Evolutionary conservation across 2,113 vertebrate genomes (phyloP), one percentile per base, ranked within the genome.

Genomic region (Pedionomus torquatus): DNA sequence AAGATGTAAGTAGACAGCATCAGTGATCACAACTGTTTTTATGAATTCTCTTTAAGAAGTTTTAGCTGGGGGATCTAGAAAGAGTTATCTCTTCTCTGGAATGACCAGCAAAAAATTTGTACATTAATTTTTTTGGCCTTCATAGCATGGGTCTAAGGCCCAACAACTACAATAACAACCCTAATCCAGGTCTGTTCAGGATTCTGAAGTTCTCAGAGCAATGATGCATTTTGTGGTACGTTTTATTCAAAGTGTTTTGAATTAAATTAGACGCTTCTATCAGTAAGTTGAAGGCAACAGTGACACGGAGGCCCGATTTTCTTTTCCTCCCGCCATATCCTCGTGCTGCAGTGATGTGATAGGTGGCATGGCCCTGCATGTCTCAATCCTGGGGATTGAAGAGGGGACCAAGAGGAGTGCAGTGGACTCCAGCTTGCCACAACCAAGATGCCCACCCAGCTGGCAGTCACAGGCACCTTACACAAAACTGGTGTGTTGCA

Each of bases 391-490:
- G 2, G 71, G 74, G 57, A 46, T 31, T 2, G 9, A n/a, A 25
- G 37, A 44, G 11, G 17, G 66, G 52, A 63, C 14, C 9, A 5
- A 31, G 74, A 37, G 15, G 11, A 43, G 35, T 5, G 13, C 14
- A n/a, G n/a, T 19, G 7, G 41, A 4, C 23, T 21, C 33, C 81
- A 39, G 61, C 46, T 46, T 49, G 9, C 11, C 87, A 25, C 60
- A 23, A 2, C 11, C 43, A 17, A 2, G 37, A 55, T 1, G 17
- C 5, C 48, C 2, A 7, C 60, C 54, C 13, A 7, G 28, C 31
- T 0, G 1, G 14, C 7, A 8, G 3, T 4, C 9, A 13, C 9
- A 0, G 30, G 37, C 51, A 1, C 84, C n/a, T 43, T 2, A 6
- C 39, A 14, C 15, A 8, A 12, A 26, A 33, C 10, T 1, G 11